Evolutionary conservation across 2,888 invertebrate genomes (phyloP), one percentile per base, ranked within the genome.

Genomic region (Norana najaformis): DNA sequence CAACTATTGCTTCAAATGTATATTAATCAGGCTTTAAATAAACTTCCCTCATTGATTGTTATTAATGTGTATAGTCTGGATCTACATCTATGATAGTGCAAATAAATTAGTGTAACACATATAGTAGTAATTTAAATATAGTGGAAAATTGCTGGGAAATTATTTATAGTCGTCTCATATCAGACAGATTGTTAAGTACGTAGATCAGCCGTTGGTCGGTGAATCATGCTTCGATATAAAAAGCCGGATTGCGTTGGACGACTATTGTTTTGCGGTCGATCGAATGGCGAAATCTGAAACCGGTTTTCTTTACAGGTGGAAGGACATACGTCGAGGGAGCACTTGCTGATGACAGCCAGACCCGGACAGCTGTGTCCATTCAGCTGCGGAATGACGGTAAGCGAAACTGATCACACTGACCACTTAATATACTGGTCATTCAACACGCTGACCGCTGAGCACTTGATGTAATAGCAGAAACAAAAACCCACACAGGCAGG

Each of bases 321-420:
- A 69, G 5, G n/a, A n/a, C 69, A 69, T 69, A 69, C 30, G 69
- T 69, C 69, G n/a, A 69, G 8, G 30, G 69, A 69, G n/a, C 69
- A 69, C 69, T 69, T 69, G 69, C n/a, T 69, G 69, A 69, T 69
- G 69, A 69, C 69, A 69, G 69, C 69, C 13, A 30, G 16, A 69
- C 69, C 69, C n/a, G 69, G 69, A 69, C 69, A 69, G 69, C 69
- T 69, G 30, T 69, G 69, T 69, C 69, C 69, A 69, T 69, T 69
- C 69, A 69, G 69, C 69, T 69, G 69, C 69, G 69, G 69, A 69
- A 69, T 69, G 69, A 69, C 69, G 69, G 69, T 69, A 30, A 69
- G 69, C n/a, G 13, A 69, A 69, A 69, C 69, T 69, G n/a, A n/a
- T 69, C 69, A n/a, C 69, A 69, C 69, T 69, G 69, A 69, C 69